Base-by-base conservation (phyloP, 2,888 invertebrate genomes). In the Athrips mouffetella region DNA sequence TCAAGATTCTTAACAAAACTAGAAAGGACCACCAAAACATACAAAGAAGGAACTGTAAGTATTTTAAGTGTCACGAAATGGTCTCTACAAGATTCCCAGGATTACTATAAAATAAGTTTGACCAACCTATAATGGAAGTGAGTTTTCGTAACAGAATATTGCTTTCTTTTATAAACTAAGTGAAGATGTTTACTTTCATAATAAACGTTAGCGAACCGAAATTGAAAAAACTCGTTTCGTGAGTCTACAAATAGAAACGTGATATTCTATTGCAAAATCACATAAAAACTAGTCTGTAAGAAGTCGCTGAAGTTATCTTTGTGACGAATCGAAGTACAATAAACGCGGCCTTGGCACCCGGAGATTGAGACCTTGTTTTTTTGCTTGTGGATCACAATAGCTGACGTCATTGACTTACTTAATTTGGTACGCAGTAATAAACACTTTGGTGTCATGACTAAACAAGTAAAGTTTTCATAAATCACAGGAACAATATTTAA, bases 311-410 rank as follows among this genome's bases (percentile, higher is more conserved):
- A 21, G 10, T 37, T n/a, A n/a, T 25, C 5, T 25, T 41, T 41
- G 27, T 41, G 41, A 41, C 41, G 15, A 16, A 8, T 27, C 15
- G 15, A 5, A 55, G 46, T 49, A 72, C 69, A 72, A 68, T 65
- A 63, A 61, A 70, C 63, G 57, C 65, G 76, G 62, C 77, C 76
- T 78, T 76, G 75, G 60, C 44, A 53, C 52, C 44, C 64, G 60
- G 65, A 65, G 64, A 63, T 66, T 54, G 62, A 65, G 65, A 68
- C 77, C 77, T 78, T 77, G 78, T 77, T 72, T 69, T 70, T 67
- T 63, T 37, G 20, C 21, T 11, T 20, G 21, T 11, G 18, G 21
- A 18, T 21, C 21, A 37, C 18, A 62, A 61, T 59, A 47, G 61
- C 48, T 65, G 64, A 68, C 65, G 65, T 62, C 60, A 59, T 50